phyloP scores from a whole-genome alignment of 2,797 vertebrate species.

The Pseudochaenichthys georgianus region DNA sequence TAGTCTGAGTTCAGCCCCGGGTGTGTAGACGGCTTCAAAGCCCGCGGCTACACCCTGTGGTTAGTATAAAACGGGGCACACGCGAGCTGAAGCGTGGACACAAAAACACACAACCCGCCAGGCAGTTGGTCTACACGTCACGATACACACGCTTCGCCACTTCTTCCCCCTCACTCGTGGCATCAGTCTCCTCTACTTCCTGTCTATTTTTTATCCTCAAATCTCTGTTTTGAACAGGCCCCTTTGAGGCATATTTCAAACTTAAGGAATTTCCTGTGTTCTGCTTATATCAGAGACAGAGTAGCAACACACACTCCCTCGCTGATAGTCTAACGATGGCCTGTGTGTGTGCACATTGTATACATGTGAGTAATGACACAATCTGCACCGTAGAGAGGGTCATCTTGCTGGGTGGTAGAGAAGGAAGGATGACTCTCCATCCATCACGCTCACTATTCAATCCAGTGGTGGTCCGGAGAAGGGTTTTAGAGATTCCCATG shows the following conservation, averaged over 20 bases:
- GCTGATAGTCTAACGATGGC: too few species aligned
- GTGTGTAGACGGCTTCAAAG: conserved; percentile 73
- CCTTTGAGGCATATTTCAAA: conserved; percentile 65
- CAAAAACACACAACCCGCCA: conserved; percentile 37
- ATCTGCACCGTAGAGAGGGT: conserved; percentile 13
- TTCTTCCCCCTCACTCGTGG: conserved; percentile 22
- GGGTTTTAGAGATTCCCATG: background rate
- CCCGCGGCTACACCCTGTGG: conserved; percentile 77
- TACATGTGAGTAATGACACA: conserved; percentile 33
- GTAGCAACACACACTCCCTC: background rate
- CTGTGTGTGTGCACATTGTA: conserved; percentile 11
- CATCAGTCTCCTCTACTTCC: conserved; percentile 35
- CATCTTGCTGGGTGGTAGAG: conserved; percentile 39
- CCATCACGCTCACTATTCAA: conserved; percentile 9
- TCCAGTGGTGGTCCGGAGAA: conserved; percentile 29
- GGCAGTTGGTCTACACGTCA: conserved; percentile 35
- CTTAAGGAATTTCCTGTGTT: conserved; percentile 77
- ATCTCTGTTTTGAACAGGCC: conserved; percentile 54
- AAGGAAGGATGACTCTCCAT: conserved; percentile 6
- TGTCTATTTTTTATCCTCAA: conserved; percentile 22
- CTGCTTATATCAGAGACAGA: conserved; percentile 58
- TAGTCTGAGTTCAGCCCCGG: conserved; percentile 63
- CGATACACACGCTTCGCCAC: conserved; percentile 35
- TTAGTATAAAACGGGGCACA: conserved; percentile 66
- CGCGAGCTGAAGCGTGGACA: conserved; percentile 31